A percentile compares a stretch with the other conserved stretches of the same genome.
These are phyloP conservation scores for Craterocephalus amniculus DNA, from an alignment of 2,797 vertebrate species.

Conservation along the genomic window DNA sequence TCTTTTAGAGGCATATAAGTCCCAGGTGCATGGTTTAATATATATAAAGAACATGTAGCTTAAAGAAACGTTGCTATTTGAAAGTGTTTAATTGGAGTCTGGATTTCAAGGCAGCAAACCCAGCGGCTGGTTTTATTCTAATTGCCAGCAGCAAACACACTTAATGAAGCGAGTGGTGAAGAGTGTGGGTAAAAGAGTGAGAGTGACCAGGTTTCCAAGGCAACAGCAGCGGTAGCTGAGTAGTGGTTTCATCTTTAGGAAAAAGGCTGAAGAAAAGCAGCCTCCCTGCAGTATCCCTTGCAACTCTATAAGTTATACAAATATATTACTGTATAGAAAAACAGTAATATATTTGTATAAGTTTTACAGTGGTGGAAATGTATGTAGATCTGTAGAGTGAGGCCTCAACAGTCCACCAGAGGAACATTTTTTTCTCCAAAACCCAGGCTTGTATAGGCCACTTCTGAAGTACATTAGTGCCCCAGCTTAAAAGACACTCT, in stretches of 20 bases:
- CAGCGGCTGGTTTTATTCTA: constrained; percentile 85
- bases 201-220: constrained; percentile 86
- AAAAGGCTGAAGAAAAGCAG: constrained; percentile 75
- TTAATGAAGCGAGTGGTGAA: constrained; percentile 84
- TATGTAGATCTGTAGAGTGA: constrained; percentile 53
- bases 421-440: constrained; percentile 38
- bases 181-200: constrained; percentile 77
- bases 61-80: constrained; percentile 74
- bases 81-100: constrained; percentile 86
- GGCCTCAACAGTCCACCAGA: constrained; percentile 34
- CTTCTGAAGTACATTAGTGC: constrained; percentile 34
- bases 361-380: constrained; percentile 43
- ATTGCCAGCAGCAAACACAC: constrained; percentile 84
- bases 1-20: constrained; percentile 61
- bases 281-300: constrained; percentile 72
- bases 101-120: constrained; percentile 82
- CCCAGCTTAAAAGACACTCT: constrained; percentile 46
- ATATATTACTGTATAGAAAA: too few species aligned
- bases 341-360: constrained; percentile 58
- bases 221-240: constrained; percentile 81
- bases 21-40: constrained; percentile 75
- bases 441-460: constrained; percentile 25
- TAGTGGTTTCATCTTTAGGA: constrained; percentile 83
- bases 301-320: constrained; percentile 65
- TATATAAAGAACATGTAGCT: constrained; percentile 75